phyloP scores from a whole-genome alignment of 2,888 invertebrate genomes.

The Tipula unca region DNA sequence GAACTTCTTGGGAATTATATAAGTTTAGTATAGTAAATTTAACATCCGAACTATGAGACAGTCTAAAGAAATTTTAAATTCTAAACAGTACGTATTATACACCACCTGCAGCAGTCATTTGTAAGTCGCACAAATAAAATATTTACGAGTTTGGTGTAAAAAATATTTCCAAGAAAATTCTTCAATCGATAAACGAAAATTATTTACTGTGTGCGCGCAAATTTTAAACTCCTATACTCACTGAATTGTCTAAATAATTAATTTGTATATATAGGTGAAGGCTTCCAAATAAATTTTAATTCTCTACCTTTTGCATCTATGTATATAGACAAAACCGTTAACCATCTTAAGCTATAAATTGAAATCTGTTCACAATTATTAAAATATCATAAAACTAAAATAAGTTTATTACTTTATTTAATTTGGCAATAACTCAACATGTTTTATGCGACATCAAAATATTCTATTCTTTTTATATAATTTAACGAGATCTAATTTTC shows the following conservation, averaged over 20 bases:
- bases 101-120: background rate
- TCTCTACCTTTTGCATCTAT: too few relatives aligned
- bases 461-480: too few relatives aligned
- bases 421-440: background rate
- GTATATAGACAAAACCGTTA: too few relatives aligned
- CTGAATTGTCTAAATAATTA: background rate
- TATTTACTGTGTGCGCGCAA: background rate
- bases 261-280: too few relatives aligned
- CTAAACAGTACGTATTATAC: background rate
- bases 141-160: background rate
- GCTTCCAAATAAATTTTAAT: too few relatives aligned
- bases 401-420: background rate
- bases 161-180: background rate
- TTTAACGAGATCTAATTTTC: too few relatives aligned
- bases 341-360: too few relatives aligned
- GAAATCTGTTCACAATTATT: background rate
- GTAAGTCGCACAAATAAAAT: background rate
- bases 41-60: too few relatives aligned
- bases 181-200: slow-evolving; percentile 4
- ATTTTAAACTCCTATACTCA: background rate
- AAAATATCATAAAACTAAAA: background rate
- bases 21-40: too few relatives aligned
- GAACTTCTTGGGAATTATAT: slow-evolving; percentile 2
- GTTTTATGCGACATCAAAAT: too few relatives aligned
- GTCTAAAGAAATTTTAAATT: too few relatives aligned